phyloP scores from a whole-genome alignment of 1,140 invertebrate species.

The Aphidius gifuensis region DNA sequence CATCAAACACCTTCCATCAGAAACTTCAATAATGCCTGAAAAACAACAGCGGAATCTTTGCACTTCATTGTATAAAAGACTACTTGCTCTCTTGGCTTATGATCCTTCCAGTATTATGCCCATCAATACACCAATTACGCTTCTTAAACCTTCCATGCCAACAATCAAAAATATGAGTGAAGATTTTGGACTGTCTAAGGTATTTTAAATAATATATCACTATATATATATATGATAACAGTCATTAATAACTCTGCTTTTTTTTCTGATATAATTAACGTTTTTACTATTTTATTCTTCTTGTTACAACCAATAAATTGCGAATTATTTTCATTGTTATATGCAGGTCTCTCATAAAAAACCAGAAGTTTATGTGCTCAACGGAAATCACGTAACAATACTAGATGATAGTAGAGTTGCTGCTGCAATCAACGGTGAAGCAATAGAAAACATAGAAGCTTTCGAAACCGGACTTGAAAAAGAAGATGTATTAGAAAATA shows the following conservation, averaged over 20 bases:
- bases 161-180: slow-evolving; percentile 54
- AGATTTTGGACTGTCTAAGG: slow-evolving; percentile 62
- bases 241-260: no score
- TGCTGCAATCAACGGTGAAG: slow-evolving; percentile 60
- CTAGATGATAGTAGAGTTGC: slow-evolving; percentile 63
- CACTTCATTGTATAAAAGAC: slow-evolving; percentile 55
- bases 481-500: slow-evolving; percentile 13
- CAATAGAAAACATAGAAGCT: slow-evolving; percentile 33
- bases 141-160: slow-evolving; percentile 62
- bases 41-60: slow-evolving; percentile 54
- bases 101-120: slow-evolving; percentile 39
- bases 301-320: no score
- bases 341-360: slow-evolving; percentile 36
- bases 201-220: slow-evolving; percentile 18
- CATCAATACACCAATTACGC: slow-evolving; percentile 59
- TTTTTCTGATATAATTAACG: no score
- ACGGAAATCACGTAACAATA: slow-evolving; percentile 69
- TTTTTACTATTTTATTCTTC: neutral
- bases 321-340: neutral
- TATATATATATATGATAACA: neutral
- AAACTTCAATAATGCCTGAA: slow-evolving; percentile 9
- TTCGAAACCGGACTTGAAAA: slow-evolving; percentile 39
- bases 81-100: slow-evolving; percentile 58
- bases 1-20: slow-evolving; percentile 24
- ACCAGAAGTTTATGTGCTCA: slow-evolving; percentile 32